Conservation (phyloP, 2,113 vertebrate genomes). For the Dicaeum eximium region DNA sequence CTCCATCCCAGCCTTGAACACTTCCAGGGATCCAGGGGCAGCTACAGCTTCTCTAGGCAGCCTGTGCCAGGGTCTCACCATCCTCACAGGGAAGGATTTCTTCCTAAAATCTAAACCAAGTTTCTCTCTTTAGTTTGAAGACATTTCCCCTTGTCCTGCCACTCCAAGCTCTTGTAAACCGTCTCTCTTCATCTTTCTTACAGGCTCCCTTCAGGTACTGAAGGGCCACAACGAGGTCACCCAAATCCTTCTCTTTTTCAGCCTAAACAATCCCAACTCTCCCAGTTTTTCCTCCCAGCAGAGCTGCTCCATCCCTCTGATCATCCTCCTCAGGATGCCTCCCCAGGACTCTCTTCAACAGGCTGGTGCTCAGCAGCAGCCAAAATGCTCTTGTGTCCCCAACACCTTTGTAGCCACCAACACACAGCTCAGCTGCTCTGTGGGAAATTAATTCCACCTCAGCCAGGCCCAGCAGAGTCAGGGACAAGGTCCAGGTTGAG, state of each 20-base stretch:
- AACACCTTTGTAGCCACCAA: neutral
- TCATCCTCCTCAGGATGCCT: neutral
- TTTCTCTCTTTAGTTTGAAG: neutral
- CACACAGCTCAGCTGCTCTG: neutral
- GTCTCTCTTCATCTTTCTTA: neutral
- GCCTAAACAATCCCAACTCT: neutral
- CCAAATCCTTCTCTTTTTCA: neutral
- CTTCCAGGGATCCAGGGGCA: neutral
- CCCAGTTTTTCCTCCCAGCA: neutral
- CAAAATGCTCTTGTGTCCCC: neutral
- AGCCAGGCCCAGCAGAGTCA: neutral
- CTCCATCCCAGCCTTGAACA: rapidly evolving
- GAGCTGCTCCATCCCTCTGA: neutral
- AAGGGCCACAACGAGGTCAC: neutral
- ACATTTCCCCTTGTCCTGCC: neutral
- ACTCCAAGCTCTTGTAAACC: neutral
- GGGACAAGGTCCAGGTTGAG: neutral
- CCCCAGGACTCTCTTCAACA: neutral
- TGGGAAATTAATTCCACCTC: neutral
- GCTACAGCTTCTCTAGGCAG: neutral
- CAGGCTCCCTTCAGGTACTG: neutral
- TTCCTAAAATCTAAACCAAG: neutral
- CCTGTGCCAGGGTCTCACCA: neutral
- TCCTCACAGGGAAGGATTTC: neutral
- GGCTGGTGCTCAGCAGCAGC: rapidly evolving